A percentile compares a stretch with the other conserved stretches of the same genome.
These are phyloP conservation scores for Teleiodes luculella DNA, from an alignment of 2,888 invertebrate genomes.

Conservation along the genomic window DNA sequence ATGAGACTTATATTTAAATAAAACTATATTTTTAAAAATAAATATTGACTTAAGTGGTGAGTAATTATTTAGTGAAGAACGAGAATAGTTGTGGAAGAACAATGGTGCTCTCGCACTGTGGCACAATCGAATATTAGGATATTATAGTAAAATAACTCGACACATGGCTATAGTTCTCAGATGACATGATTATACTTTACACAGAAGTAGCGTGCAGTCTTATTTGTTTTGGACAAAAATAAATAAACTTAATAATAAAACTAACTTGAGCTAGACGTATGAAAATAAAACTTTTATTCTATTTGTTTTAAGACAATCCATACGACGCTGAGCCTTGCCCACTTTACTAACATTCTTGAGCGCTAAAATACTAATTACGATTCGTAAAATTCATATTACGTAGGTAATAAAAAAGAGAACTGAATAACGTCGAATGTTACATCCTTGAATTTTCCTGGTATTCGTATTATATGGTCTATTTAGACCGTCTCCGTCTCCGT, in stretches of 20 bases:
- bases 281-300: background rate
- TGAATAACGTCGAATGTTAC: background rate
- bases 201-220: constrained; percentile 46
- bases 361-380: background rate
- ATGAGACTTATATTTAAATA: constrained; percentile 39
- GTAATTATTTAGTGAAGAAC: constrained; percentile 21
- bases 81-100: constrained; percentile 36
- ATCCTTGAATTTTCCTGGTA: no score
- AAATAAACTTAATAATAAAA: constrained; percentile 23
- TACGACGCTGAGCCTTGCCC: background rate
- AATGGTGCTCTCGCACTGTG: constrained; percentile 33
- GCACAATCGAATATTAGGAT: constrained; percentile 22
- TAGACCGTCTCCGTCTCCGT: no score
- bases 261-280: background rate
- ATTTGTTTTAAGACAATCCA: background rate
- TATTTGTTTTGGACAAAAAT: constrained; percentile 36
- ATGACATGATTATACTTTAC: constrained; percentile 28
- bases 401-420: background rate
- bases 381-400: background rate
- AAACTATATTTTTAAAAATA: constrained; percentile 43
- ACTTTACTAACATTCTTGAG: constrained; percentile 17
- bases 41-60: constrained; percentile 28
- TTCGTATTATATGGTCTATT: no score
- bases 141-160: constrained; percentile 1
- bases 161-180: background rate